phyloP scores from a whole-genome alignment of 2,888 invertebrate species.

The Ormyrus nitidulus region DNA sequence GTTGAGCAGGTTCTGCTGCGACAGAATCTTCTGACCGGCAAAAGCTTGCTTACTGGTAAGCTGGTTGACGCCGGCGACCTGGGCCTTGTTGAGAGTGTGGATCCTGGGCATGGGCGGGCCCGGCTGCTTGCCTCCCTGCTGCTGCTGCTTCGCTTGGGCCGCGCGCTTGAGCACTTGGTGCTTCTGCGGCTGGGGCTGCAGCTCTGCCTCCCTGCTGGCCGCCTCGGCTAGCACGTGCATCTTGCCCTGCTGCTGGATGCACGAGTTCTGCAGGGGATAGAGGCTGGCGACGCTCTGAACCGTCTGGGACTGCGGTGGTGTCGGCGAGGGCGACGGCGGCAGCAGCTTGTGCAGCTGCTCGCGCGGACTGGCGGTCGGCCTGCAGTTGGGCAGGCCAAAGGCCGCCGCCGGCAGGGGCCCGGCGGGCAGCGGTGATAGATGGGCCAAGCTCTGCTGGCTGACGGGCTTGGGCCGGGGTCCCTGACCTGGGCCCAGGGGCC shows the following conservation, averaged over 20 bases:
- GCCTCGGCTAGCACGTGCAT: conserved; percentile 54
- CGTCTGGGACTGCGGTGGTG: too few species aligned
- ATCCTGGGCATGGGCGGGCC: conserved; percentile 12
- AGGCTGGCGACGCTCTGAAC: conserved; percentile 28
- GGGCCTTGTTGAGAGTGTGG: conserved; percentile 37
- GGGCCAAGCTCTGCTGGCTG: conserved; percentile 42
- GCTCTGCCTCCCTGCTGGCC: conserved; percentile 53
- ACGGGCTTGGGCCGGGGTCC: not conserved
- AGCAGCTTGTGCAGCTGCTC: conserved; percentile 25
- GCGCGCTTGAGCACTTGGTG: conserved; percentile 33
- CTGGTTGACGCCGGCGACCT: conserved; percentile 50
- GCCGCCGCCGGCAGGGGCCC: conserved; percentile 13
- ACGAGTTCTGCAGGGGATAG: conserved; percentile 17
- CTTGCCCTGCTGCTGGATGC: conserved; percentile 29
- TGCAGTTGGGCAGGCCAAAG: not conserved
- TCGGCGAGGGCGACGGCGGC: not conserved
- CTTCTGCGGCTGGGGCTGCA: conserved; percentile 48
- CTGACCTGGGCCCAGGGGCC: conserved; percentile 23
- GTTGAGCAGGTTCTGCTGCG: conserved; percentile 53
- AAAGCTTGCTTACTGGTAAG: conserved; percentile 63
- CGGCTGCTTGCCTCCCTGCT: not conserved
- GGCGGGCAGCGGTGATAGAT: conserved; percentile 47
- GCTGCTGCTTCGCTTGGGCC: not conserved
- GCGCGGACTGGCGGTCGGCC: conserved; percentile 14
- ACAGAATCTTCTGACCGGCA: conserved; percentile 61